These are phyloP conservation scores for Apoda limacodes DNA, from an alignment of 2,888 invertebrate genomes.

Conservation along the genomic window DNA sequence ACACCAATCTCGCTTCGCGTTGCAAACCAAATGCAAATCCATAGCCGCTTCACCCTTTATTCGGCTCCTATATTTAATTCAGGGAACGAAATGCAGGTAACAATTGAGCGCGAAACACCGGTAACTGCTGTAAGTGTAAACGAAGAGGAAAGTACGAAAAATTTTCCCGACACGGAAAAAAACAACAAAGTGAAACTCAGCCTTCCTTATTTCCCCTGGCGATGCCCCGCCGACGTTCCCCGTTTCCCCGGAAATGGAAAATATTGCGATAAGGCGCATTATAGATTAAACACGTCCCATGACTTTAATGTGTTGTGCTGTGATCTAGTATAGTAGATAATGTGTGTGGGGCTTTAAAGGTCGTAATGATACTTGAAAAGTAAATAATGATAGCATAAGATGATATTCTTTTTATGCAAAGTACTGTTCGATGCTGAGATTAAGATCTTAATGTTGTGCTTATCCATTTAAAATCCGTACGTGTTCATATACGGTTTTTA, in stretches of 20 bases:
- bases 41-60: slow-evolving; percentile 63
- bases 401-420: slow-evolving; percentile 36
- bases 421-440: slow-evolving; percentile 25
- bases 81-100: slow-evolving; percentile 52
- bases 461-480: no score
- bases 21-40: slow-evolving; percentile 61
- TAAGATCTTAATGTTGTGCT: no score
- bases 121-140: slow-evolving; percentile 66
- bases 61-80: slow-evolving; percentile 59
- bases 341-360: slow-evolving; percentile 38
- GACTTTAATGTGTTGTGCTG: slow-evolving; percentile 48
- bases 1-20: slow-evolving; percentile 46
- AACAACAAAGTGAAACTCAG: slow-evolving; percentile 66
- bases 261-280: slow-evolving; percentile 70
- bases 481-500: no score
- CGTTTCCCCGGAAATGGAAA: slow-evolving; percentile 65
- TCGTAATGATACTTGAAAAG: slow-evolving; percentile 38
- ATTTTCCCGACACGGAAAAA: slow-evolving; percentile 42
- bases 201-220: slow-evolving; percentile 68
- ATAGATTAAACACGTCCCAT: slow-evolving; percentile 63
- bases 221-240: slow-evolving; percentile 49
- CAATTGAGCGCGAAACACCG: slow-evolving; percentile 50
- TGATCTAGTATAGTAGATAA: slow-evolving; percentile 46
- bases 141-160: slow-evolving; percentile 61
- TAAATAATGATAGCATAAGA: slow-evolving; percentile 42